A percentile compares a stretch with the other conserved stretches of the same genome.
Conservation (phyloP, 2,797 vertebrate species). For the Lithobates sylvaticus region DNA sequence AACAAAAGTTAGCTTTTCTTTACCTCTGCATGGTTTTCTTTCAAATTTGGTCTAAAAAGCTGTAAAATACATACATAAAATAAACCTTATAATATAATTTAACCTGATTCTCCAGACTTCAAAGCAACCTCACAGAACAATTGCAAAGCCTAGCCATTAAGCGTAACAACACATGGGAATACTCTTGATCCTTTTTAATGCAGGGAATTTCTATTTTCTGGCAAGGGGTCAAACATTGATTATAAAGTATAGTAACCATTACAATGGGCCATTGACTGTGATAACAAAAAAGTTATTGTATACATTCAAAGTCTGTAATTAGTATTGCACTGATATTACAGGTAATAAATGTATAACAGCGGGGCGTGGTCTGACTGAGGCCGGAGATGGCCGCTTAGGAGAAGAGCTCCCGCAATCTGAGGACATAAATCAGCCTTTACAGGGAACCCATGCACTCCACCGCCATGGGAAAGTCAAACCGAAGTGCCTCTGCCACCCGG, state of each 20-base stretch:
- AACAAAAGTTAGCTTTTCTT: conserved; percentile 26
- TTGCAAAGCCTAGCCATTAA: conserved; percentile 77
- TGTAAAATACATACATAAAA: conserved; percentile 62
- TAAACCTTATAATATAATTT: conserved; percentile 67
- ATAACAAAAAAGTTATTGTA: conserved; percentile 30
- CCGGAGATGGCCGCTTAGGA: too few species aligned
- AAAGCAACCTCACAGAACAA: conserved; percentile 76
- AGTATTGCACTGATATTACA: not conserved
- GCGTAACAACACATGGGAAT: conserved; percentile 80
- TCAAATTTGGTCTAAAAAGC: conserved; percentile 27
- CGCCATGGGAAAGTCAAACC: too few species aligned
- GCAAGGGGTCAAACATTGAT: conserved; percentile 71
- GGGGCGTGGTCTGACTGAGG: too few species aligned
- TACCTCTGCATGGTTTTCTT: conserved; percentile 3
- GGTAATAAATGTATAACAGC: not conserved
- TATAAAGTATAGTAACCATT: conserved; percentile 68
- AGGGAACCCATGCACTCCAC: too few species aligned
- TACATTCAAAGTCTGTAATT: not conserved
- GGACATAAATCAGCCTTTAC: too few species aligned
- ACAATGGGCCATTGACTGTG: conserved; percentile 41
- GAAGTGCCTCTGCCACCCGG: too few species aligned
- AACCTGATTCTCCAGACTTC: conserved; percentile 75
- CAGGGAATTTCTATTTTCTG: conserved; percentile 70
- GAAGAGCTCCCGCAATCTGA: too few species aligned
- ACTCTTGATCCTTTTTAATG: conserved; percentile 74